These are phyloP conservation scores for Troides helena DNA, from an alignment of 2,888 invertebrate genomes.

Conservation along the genomic window DNA sequence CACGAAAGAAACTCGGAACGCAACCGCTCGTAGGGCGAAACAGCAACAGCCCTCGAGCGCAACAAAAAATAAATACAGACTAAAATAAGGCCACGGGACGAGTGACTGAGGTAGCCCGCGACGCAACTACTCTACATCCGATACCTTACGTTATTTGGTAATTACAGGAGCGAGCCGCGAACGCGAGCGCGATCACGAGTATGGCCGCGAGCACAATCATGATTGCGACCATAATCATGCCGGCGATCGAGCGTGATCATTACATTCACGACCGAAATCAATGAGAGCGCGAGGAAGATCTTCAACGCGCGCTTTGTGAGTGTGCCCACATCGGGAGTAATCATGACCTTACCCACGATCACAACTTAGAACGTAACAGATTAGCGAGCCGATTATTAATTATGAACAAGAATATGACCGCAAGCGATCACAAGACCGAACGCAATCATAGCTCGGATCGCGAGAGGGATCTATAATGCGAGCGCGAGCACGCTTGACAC, in stretches of 20 bases:
- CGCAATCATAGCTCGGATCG: conserved; percentile 29
- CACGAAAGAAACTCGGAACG: conserved; percentile 73
- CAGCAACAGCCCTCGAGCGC: conserved; percentile 75
- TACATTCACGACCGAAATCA: not conserved
- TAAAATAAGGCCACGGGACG: conserved; percentile 74
- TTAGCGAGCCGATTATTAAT: not conserved
- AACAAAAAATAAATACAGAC: conserved; percentile 76
- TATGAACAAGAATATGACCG: conserved; percentile 26
- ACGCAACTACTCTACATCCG: conserved; percentile 64
- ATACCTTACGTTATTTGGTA: conserved; percentile 58
- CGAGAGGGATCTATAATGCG: conserved; percentile 8
- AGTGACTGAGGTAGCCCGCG: conserved; percentile 78
- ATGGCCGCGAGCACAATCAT: conserved; percentile 23
- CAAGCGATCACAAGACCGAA: conserved; percentile 24
- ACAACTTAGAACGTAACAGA: conserved; percentile 1
- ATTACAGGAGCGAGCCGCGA: conserved; percentile 37
- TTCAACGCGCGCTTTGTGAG: not conserved
- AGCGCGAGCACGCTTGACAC: conserved; percentile 27
- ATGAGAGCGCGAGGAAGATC: conserved; percentile 1
- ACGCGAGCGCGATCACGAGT: conserved; percentile 29
- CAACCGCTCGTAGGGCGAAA: conserved; percentile 72
- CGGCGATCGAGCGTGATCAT: not conserved
- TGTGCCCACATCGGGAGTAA: too few relatives aligned
- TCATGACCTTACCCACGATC: not conserved
- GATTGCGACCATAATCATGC: conserved; percentile 14